Percentiles rank a stretch among this genome's conserved stretches.
Evolutionary conservation across 2,797 vertebrate genomes (phyloP).

Genomic region (Schizopygopsis malacanthus): DNA sequence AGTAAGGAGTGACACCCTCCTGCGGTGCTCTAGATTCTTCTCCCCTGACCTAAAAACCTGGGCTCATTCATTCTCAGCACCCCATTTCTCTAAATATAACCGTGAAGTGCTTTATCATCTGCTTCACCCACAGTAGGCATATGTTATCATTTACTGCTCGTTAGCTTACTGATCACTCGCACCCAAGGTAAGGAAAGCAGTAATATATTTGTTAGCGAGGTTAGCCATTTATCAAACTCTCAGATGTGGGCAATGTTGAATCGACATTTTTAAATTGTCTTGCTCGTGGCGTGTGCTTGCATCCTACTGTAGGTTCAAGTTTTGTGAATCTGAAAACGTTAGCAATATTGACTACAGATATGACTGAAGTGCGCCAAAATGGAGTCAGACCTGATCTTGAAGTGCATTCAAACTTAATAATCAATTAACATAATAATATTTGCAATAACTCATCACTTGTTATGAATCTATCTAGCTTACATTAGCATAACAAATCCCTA

Average conservation of each 20-base stretch:
- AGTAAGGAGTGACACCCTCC: conserved; percentile 57
- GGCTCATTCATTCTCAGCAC: conserved; percentile 36
- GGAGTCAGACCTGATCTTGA: background rate
- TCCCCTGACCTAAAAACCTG: conserved; percentile 47
- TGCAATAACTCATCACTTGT: background rate
- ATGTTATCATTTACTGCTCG: conserved; percentile 32
- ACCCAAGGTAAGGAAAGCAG: background rate
- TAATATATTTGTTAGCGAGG: conserved; percentile 6
- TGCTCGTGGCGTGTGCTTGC: background rate
- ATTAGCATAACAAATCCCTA: conserved; percentile 2
- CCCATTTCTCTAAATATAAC: conserved; percentile 47
- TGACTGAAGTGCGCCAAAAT: background rate
- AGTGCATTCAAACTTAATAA: background rate
- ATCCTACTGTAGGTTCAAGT: background rate
- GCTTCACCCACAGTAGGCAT: conserved; percentile 12
- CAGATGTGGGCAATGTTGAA: background rate
- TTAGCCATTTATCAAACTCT: conserved; percentile 38
- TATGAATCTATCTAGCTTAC: background rate
- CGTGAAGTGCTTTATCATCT: conserved; percentile 47
- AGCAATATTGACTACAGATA: background rate
- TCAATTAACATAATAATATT: background rate
- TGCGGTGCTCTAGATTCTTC: conserved; percentile 56
- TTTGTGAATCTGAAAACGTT: background rate
- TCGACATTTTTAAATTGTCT: background rate
- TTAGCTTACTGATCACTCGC: conserved; percentile 29